Evolutionary conservation across 2,888 invertebrate species (phyloP).

Genomic region (Caenorhabditis sp.): DNA sequence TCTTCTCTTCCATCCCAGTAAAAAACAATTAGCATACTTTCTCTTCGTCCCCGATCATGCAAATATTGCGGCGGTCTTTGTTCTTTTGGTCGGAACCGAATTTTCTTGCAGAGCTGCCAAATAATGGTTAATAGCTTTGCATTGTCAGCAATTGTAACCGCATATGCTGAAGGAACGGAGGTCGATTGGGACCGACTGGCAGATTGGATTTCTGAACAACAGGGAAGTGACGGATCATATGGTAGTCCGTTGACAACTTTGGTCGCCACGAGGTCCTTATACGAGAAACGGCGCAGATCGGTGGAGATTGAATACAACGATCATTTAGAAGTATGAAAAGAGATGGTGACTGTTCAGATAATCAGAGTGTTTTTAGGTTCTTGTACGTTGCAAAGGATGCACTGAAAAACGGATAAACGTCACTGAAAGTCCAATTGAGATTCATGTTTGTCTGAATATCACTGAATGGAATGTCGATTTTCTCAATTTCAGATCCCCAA

Average conservation of each 20-base stretch:
- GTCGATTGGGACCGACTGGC: conserved; percentile 79
- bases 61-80: conserved; percentile 10
- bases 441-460: conserved; percentile 69
- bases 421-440: conserved; percentile 66
- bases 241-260: conserved; percentile 74
- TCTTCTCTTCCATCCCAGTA: background rate
- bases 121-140: conserved; percentile 73
- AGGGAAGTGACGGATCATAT: conserved; percentile 71
- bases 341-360: background rate
- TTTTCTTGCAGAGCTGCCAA: conserved; percentile 69
- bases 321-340: conserved; percentile 47
- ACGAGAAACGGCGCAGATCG: conserved; percentile 69
- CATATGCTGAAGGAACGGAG: conserved; percentile 60
- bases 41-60: background rate
- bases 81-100: background rate
- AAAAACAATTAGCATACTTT: conserved; percentile 45
- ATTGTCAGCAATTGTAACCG: conserved; percentile 68
- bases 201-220: conserved; percentile 81
- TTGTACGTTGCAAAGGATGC: conserved; percentile 63
- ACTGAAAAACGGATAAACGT: conserved; percentile 60
- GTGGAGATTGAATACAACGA: conserved; percentile 55
- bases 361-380: conserved; percentile 49
- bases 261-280: conserved; percentile 74
- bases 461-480: too few species aligned
- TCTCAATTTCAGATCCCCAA: conserved; percentile 76